A percentile compares a stretch with the other conserved stretches of the same genome.
Conservation (phyloP, 2,888 invertebrate species). For the Drosophila testacea region DNA sequence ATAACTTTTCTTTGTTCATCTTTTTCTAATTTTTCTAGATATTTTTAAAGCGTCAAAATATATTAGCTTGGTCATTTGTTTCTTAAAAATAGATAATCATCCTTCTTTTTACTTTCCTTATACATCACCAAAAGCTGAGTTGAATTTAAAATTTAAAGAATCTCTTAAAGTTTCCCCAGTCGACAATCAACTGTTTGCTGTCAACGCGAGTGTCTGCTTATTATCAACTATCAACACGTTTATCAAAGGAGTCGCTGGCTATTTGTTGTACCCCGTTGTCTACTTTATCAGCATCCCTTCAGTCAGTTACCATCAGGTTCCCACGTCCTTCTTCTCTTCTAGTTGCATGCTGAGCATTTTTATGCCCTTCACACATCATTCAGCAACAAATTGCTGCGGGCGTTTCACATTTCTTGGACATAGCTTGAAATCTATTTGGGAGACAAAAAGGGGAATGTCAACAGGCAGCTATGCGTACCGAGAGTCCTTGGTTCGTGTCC, state of each 20-base stretch:
- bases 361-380: constrained; percentile 81
- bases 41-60: too few relatives aligned
- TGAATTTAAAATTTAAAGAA: constrained; percentile 20
- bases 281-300: constrained; percentile 51
- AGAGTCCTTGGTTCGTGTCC: constrained; percentile 62
- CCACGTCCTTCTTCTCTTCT: constrained; percentile 5
- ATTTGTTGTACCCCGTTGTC: constrained; percentile 64
- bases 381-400: constrained; percentile 80
- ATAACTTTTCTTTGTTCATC: too few relatives aligned
- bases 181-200: constrained; percentile 33
- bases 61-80: too few relatives aligned
- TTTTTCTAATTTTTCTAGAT: too few relatives aligned
- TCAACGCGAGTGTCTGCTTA: constrained; percentile 44
- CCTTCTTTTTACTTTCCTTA: background rate
- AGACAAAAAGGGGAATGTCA: constrained; percentile 69
- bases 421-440: constrained; percentile 71
- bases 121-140: background rate
- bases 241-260: constrained; percentile 42
- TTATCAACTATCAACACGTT: constrained; percentile 69
- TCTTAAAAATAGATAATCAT: background rate
- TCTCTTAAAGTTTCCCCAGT: constrained; percentile 20
- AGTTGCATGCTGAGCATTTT: constrained; percentile 59
- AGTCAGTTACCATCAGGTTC: constrained; percentile 1
- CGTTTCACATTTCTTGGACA: constrained; percentile 58
- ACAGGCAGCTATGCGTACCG: constrained; percentile 57